These are phyloP conservation scores for Papilio protenor DNA, from an alignment of 2,888 invertebrate genomes.

Conservation along the genomic window DNA sequence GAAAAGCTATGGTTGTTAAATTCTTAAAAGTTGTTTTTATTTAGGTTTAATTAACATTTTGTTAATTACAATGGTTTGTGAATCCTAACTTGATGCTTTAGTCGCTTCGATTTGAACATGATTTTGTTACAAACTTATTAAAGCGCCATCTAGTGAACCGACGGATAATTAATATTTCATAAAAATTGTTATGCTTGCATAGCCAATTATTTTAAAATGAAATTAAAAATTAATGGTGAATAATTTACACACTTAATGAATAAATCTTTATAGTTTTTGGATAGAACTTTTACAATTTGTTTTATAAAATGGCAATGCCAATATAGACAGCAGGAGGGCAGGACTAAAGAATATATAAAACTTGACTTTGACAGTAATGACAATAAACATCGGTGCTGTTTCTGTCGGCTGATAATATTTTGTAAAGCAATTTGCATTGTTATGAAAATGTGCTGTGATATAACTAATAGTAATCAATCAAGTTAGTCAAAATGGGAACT, in stretches of 20 bases:
- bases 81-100: too few species aligned
- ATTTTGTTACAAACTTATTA: background rate
- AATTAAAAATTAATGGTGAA: too few species aligned
- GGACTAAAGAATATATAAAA: too few species aligned
- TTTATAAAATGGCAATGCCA: background rate
- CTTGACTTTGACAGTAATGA: constrained; percentile 27
- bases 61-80: too few species aligned
- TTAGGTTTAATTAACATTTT: too few species aligned
- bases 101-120: too few species aligned
- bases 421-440: constrained; percentile 50
- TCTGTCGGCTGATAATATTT: constrained; percentile 36
- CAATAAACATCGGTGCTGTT: constrained; percentile 40
- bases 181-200: too few species aligned
- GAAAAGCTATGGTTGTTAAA: too few species aligned
- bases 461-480: constrained; percentile 35
- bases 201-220: background rate
- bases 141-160: background rate
- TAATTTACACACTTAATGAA: too few species aligned
- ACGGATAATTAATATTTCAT: background rate
- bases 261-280: too few species aligned
- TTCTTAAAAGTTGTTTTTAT: too few species aligned
- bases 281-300: background rate
- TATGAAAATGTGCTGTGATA: constrained; percentile 59
- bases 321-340: background rate
- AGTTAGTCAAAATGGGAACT: constrained; percentile 63